Percentiles rank a stretch among this genome's conserved stretches.
phyloP scores from a whole-genome alignment of 2,797 vertebrate species.

The Gobionotothen gibberifrons region DNA sequence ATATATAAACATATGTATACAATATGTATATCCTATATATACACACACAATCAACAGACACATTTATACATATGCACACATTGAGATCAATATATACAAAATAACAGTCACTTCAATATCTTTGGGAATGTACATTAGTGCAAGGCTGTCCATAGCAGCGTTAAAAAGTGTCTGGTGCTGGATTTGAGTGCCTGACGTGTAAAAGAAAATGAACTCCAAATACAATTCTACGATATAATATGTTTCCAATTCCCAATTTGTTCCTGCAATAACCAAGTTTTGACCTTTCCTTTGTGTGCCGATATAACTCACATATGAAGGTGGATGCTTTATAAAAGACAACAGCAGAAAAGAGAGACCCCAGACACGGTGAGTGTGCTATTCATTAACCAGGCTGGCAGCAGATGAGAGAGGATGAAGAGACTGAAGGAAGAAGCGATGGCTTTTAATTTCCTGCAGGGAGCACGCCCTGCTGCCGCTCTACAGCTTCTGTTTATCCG shows the following conservation, averaged over 20 bases:
- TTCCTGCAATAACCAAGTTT: conserved; percentile 2
- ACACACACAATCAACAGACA: too few relatives aligned
- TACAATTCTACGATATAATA: background rate
- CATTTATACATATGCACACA: too few relatives aligned
- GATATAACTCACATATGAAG: conserved; percentile 20
- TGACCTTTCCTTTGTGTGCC: conserved; percentile 14
- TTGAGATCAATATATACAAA: too few relatives aligned
- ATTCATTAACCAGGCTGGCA: conserved; percentile 81
- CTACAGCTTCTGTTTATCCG: conserved; percentile 74
- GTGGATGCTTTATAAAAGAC: conserved; percentile 48
- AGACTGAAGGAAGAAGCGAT: conserved; percentile 79
- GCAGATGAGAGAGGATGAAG: conserved; percentile 79
- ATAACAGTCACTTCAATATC: too few relatives aligned
- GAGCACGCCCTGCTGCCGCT: conserved; percentile 76
- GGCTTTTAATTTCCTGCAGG: conserved; percentile 86
- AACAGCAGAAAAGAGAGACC: conserved; percentile 54
- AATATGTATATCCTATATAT: too few relatives aligned
- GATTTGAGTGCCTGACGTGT: too few relatives aligned
- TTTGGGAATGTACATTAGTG: too few relatives aligned
- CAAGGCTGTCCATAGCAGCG: too few relatives aligned
- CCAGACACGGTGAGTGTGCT: conserved; percentile 74
- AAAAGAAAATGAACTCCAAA: background rate
- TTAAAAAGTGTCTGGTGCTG: too few relatives aligned
- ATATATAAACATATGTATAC: too few relatives aligned
- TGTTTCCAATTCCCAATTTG: too few relatives aligned